Evolutionary conservation across 2,797 vertebrate genomes (phyloP).

Genomic region (Steatocranus sp.): DNA sequence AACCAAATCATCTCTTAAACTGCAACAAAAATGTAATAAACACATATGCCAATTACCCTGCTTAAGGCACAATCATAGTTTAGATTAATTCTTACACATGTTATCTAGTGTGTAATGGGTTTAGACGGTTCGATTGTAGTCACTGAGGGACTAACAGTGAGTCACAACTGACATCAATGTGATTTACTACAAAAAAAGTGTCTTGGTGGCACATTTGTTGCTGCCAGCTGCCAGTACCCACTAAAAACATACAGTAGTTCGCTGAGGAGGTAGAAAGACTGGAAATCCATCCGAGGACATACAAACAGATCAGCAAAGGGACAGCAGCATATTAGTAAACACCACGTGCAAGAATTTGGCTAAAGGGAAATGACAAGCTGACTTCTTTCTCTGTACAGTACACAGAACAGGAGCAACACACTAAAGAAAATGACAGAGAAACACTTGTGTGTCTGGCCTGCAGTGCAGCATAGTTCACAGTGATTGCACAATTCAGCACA

Average conservation of each 20-base stretch:
- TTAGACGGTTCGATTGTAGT: background rate
- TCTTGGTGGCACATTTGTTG: background rate
- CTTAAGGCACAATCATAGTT: constrained; percentile 39
- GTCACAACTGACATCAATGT: background rate
- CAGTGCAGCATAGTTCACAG: constrained; percentile 34
- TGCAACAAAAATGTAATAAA: background rate
- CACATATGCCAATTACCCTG: background rate
- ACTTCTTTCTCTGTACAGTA: background rate
- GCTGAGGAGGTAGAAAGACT: constrained; percentile 2
- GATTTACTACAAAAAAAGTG: background rate
- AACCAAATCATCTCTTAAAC: background rate
- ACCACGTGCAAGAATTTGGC: background rate
- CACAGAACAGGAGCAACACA: background rate
- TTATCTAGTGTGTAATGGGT: background rate
- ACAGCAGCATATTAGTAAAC: background rate
- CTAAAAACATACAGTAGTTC: background rate
- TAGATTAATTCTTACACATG: background rate
- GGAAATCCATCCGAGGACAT: background rate
- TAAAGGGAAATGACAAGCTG: background rate
- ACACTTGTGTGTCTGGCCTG: background rate
- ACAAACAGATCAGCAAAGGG: background rate
- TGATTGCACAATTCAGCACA: background rate
- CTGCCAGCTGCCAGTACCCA: background rate
- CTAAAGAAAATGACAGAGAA: background rate
- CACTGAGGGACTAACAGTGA: background rate